phyloP scores from a whole-genome alignment of 2,888 invertebrate genomes.

The Muschampia plurimacula region DNA sequence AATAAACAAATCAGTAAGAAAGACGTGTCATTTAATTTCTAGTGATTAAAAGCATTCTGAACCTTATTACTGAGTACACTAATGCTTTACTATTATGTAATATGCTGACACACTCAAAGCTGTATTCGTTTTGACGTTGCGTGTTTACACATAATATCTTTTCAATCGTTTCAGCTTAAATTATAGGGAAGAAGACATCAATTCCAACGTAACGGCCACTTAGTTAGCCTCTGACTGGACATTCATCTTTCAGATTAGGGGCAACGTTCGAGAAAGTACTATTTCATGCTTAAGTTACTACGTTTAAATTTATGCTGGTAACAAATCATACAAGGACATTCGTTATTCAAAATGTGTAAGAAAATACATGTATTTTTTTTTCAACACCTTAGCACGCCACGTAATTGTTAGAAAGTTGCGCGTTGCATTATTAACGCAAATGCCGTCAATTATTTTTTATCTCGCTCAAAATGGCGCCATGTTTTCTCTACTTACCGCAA shows the following conservation, averaged over 20 bases:
- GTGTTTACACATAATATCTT: slow-evolving; percentile 13
- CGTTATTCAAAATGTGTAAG: not conserved
- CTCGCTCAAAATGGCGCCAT: slow-evolving; percentile 38
- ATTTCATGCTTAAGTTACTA: slow-evolving; percentile 27
- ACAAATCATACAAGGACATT: not conserved
- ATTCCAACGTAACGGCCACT: slow-evolving; percentile 20
- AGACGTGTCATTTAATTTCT: too few relatives aligned
- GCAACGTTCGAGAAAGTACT: slow-evolving; percentile 6
- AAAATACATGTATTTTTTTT: not conserved
- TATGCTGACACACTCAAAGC: too few relatives aligned
- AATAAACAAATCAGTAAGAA: too few relatives aligned
- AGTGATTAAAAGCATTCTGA: too few relatives aligned
- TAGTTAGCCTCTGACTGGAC: slow-evolving; percentile 4
- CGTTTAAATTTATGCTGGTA: slow-evolving; percentile 15
- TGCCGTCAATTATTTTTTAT: slow-evolving; percentile 44
- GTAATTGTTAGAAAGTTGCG: not conserved
- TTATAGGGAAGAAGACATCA: slow-evolving; percentile 28
- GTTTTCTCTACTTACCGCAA: slow-evolving; percentile 50
- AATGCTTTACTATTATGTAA: too few relatives aligned
- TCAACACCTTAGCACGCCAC: slow-evolving; percentile 8
- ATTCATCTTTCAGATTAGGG: slow-evolving; percentile 27
- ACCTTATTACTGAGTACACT: too few relatives aligned
- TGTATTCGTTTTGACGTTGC: too few relatives aligned
- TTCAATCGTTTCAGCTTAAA: slow-evolving; percentile 25
- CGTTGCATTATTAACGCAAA: slow-evolving; percentile 18